phyloP scores from a whole-genome alignment of 2,888 invertebrate genomes.

The Clusia tigrina region DNA sequence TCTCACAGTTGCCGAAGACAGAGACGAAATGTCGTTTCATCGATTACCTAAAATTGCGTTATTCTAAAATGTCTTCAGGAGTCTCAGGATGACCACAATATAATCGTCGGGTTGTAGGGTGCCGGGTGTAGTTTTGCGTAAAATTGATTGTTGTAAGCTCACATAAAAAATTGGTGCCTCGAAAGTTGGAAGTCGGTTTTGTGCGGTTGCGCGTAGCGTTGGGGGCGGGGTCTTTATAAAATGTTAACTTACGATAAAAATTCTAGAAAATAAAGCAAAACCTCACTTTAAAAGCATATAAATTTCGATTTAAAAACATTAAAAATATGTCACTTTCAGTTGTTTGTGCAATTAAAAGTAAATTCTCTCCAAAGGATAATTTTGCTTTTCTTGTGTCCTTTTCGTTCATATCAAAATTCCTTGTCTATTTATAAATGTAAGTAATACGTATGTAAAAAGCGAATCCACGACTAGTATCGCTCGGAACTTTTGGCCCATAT shows the following conservation, averaged over 20 bases:
- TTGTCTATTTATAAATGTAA: slow-evolving; percentile 1
- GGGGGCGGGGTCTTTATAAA: neutral
- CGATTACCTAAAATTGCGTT: too few species aligned
- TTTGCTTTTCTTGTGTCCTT: neutral
- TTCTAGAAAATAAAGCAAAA: neutral
- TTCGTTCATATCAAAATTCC: slow-evolving; percentile 3
- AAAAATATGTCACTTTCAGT: neutral
- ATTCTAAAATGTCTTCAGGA: too few species aligned
- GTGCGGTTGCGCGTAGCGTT: slow-evolving; percentile 24
- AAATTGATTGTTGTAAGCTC: slow-evolving; percentile 46
- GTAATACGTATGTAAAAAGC: neutral
- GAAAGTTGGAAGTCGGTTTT: slow-evolving; percentile 32
- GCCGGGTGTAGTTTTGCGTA: slow-evolving; percentile 2
- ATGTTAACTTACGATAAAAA: neutral
- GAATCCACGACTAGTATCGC: slow-evolving; percentile 21
- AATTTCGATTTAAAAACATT: slow-evolving; percentile 24
- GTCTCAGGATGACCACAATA: too few species aligned
- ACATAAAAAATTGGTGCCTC: slow-evolving; percentile 30
- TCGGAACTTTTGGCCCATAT: slow-evolving; percentile 17
- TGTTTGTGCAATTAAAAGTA: neutral
- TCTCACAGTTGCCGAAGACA: too few species aligned
- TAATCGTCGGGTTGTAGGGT: too few species aligned
- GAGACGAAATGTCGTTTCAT: too few species aligned
- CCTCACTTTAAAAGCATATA: slow-evolving; percentile 17
- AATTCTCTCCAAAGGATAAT: neutral